Evolutionary conservation across 2,888 invertebrate genomes (phyloP), one percentile per base, ranked within the genome.

Genomic region (Oscheius onirici): DNA sequence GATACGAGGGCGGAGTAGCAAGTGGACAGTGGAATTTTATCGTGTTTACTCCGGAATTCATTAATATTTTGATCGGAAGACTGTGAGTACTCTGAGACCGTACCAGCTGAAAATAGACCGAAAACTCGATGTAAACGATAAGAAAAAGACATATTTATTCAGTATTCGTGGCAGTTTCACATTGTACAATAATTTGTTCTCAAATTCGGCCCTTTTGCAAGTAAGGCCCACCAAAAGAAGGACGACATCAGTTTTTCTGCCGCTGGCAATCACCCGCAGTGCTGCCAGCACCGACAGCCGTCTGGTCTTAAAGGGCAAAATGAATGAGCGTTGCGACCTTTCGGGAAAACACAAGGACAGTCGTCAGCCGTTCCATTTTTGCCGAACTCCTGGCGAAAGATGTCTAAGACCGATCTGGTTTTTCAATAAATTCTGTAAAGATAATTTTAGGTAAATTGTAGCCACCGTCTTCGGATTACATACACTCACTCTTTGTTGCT

Each of bases 181-280:
- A n/a, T n/a, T n/a, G n/a, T n/a, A n/a, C n/a, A n/a, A n/a, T n/a
- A n/a, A n/a, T n/a, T n/a, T n/a, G n/a, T n/a, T n/a, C n/a, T n/a
- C n/a, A n/a, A n/a, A n/a, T n/a, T n/a, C n/a, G n/a, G n/a, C n/a
- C n/a, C n/a, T n/a, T n/a, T n/a, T n/a, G n/a, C n/a, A n/a, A n/a
- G n/a, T n/a, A n/a, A n/a, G n/a, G n/a, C n/a, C n/a, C n/a, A n/a
- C n/a, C n/a, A n/a, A n/a, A 34, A 34, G 34, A 34, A 34, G 34
- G 8, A 34, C 8, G 63, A 63, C 63, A 63, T 46, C 49, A 46
- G n/a, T 63, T 63, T 63, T 63, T 63, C n/a, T 26, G 49, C 49
- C 63, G 63, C 24, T 63, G 28, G 26, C 34, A 28, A 63, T 63
- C 17, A 24, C 26, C 26, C 11, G 26, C 24, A 15, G 26, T 22